Evolutionary conservation across 1,140 invertebrate species (phyloP), one percentile per base, ranked within the genome.

Genomic region (Mactra quadrangularis): DNA sequence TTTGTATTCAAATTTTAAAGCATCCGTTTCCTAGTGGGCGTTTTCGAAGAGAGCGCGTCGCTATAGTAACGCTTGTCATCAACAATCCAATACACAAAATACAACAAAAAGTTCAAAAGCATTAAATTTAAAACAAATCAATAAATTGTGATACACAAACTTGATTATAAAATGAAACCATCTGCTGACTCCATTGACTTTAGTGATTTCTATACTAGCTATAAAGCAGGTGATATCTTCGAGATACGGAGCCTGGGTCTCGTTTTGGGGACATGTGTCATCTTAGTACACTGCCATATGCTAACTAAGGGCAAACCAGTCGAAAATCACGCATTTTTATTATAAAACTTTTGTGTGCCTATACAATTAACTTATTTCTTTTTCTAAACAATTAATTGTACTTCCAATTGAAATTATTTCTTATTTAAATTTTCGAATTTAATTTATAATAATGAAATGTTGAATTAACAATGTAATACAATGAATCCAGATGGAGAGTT

Each of bases 91-190:
- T 76, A 76, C 74, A 76, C 77, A 81, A 81, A 68, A 71, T 29
- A 81, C 77, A 81, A 70, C 57, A 7, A 62, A 59, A 47, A 60
- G 77, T 70, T 81, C 77, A 81, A 81, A 41, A 81, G 62, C 27
- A 70, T 81, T 70, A 68, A 70, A 81, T 68, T 68, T 81, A n/a
- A 68, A 57, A 59, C 62, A 9, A 45, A 81, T 81, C 77, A 81
- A 81, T 81, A 81, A 66, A 81, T 81, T 71, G 64, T 52, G 77
- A 81, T 81, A 81, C 77, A 81, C 77, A 76, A 62, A 64, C 47
- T 50, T 50, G 15, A 25, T 50, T 25, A 71, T 41, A 25, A 31
- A 57, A 19, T n/a, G 13, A 19, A 53, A 35, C 64, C 77, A 81
- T 81, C 77, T 81, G 77, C 77, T 53, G 22, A 22, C 57, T 33